Base-by-base conservation (phyloP, 2,888 invertebrate species). In the Drosophila neonasuta region DNA sequence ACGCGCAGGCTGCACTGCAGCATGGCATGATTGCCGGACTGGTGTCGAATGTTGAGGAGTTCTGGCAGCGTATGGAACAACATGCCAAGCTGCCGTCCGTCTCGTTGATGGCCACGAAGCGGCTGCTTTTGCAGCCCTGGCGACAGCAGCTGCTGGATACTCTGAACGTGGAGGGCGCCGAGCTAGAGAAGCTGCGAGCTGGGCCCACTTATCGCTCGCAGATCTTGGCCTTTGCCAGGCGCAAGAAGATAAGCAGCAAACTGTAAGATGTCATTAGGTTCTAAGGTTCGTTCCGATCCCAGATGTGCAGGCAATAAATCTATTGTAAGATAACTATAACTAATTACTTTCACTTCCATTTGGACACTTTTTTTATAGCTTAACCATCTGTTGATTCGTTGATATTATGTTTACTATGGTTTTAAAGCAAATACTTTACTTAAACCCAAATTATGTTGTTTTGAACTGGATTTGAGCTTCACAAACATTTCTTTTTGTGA, bases 11-110 rank as follows among this genome's bases (percentile, higher is more conserved):
- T 91, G 98, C 98, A 0, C 91, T 93, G 44, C 91, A 93, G 30
- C 92, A 93, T 86, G 96, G 96, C n/a, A 93, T 98, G 0, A 94
- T 96, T 32, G 93, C 95, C 87, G 92, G 98, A 8, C 94, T 96
- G 77, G 94, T 95, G 61, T 91, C 92, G 42, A 91, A 93, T 15
- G 91, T 93, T 54, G 91, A 95, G 54, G 92, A 93, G 42, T 93
- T 94, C 50, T 94, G 93, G 92, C 89, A 91, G 66, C 92, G 91
- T 88, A 92, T 93, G 79, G 91, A 89, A 49, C 91, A 92, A 83
- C 90, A 93, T 82, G 91, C 94, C 88, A 86, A 90, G 67, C 89
- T 93, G 79, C 93, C 95, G 0, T 2, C 56, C 17, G 75, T 71
- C 20, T 94, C 95, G 11, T 88, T 97, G 70, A 88, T 93, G 50